These are phyloP conservation scores for Chinchilla lanigera DNA, from an alignment of 2,113 vertebrate genomes.

Conservation along the genomic window DNA sequence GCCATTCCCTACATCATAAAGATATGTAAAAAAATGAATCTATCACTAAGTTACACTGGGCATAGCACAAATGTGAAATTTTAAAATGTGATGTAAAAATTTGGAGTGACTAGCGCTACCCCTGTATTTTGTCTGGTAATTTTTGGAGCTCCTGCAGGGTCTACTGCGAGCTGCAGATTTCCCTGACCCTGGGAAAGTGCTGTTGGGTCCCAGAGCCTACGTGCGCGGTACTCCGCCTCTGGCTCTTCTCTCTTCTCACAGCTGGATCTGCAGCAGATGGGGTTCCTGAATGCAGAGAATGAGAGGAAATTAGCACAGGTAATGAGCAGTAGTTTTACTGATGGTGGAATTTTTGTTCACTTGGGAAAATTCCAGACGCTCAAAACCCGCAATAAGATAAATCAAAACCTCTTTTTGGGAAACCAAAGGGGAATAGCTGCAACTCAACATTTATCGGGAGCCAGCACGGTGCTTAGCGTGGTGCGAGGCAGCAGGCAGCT, in stretches of 20 bases:
- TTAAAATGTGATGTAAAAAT: conserved; percentile 27
- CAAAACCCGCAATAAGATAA: conserved; percentile 61
- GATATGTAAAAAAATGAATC: conserved; percentile 18
- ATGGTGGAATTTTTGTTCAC: conserved; percentile 65
- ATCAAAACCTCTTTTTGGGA: conserved; percentile 74
- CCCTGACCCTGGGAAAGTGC: not conserved
- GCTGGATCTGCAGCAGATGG: conserved; percentile 68
- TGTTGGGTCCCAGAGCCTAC: not conserved
- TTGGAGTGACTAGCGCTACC: not conserved
- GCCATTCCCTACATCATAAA: not conserved
- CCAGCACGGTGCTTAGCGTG: not conserved
- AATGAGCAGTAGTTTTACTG: conserved; percentile 71
- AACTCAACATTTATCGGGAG: conserved; percentile 32
- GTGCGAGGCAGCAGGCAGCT: not conserved
- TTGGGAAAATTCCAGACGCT: conserved; percentile 71
- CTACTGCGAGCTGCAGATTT: not conserved
- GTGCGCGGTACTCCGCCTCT: not conserved
- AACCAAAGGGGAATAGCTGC: conserved; percentile 13
- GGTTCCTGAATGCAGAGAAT: conserved; percentile 30
- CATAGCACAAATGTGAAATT: not conserved
- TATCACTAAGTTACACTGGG: not conserved
- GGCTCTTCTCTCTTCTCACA: conserved; percentile 46
- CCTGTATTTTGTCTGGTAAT: not conserved
- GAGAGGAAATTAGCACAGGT: conserved; percentile 73
- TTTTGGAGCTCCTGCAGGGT: not conserved